A percentile compares a stretch with the other conserved stretches of the same genome.
Evolutionary conservation across 2,888 invertebrate genomes (phyloP).

Genomic region (Platycheirus rosarum): DNA sequence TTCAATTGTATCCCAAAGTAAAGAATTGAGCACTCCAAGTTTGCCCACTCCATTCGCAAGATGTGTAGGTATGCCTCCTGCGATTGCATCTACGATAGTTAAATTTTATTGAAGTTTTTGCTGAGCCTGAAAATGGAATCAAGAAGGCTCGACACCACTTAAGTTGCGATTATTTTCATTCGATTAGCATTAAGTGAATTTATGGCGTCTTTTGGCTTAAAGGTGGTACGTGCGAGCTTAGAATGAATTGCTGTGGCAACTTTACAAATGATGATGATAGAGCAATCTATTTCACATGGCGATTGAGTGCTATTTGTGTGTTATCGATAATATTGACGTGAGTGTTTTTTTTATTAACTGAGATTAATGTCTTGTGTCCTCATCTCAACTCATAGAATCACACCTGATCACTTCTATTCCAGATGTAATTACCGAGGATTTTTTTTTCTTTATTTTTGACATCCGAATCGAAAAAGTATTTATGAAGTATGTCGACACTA

Average conservation of each 20-base stretch:
- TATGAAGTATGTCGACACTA: too few relatives aligned
- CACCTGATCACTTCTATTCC: too few relatives aligned
- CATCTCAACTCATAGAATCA: too few relatives aligned
- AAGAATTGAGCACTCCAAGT: neutral
- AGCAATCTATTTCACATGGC: slow-evolving; percentile 18
- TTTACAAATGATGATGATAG: slow-evolving; percentile 10
- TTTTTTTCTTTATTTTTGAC: too few relatives aligned
- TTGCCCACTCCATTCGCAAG: slow-evolving; percentile 31
- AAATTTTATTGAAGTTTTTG: slow-evolving; percentile 33
- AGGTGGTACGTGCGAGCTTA: slow-evolving; percentile 31
- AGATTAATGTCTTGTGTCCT: too few relatives aligned
- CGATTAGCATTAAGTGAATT: slow-evolving; percentile 64
- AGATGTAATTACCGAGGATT: too few relatives aligned
- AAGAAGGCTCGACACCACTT: slow-evolving; percentile 59
- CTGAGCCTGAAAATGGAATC: slow-evolving; percentile 4
- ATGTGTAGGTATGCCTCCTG: slow-evolving; percentile 29
- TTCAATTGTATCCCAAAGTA: neutral
- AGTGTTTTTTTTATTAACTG: neutral
- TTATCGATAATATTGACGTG: neutral
- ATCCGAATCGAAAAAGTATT: too few relatives aligned
- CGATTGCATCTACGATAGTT: slow-evolving; percentile 42
- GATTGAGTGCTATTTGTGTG: slow-evolving; percentile 7
- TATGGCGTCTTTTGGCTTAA: slow-evolving; percentile 44
- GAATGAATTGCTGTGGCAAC: slow-evolving; percentile 40
- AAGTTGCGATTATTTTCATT: slow-evolving; percentile 59